These are phyloP conservation scores for Platalea minor DNA, from an alignment of 2,797 vertebrate species.

Conservation along the genomic window DNA sequence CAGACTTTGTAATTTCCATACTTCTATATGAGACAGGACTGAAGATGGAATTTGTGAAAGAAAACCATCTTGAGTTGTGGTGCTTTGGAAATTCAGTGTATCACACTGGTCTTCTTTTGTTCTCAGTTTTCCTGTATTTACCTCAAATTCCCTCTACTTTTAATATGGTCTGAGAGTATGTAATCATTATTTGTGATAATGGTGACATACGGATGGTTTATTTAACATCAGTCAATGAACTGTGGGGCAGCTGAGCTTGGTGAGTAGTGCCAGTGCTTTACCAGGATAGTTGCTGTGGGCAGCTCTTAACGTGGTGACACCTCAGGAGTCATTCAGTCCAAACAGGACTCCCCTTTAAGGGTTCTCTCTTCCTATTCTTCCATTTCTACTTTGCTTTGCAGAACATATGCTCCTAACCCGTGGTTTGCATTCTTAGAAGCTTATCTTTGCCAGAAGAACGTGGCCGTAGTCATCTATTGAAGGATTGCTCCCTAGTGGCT, in stretches of 20 bases:
- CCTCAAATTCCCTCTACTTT: neutral
- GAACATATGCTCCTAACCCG: neutral
- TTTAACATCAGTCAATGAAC: neutral
- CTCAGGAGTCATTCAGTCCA: neutral
- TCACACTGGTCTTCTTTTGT: neutral
- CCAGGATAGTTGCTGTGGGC: neutral
- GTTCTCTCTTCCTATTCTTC: neutral
- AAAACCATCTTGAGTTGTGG: neutral
- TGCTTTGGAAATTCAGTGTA: neutral
- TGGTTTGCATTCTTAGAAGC: neutral
- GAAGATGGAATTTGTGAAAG: neutral
- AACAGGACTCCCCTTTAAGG: neutral
- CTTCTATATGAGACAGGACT: neutral
- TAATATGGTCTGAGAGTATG: neutral
- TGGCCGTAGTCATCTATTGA: neutral
- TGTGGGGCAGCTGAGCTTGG: neutral
- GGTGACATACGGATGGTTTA: neutral
- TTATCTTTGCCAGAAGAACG: neutral
- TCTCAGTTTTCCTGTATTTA: neutral
- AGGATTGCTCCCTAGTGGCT: slow-evolving; percentile 26
- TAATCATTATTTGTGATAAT: neutral
- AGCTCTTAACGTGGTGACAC: neutral
- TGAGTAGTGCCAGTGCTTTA: neutral
- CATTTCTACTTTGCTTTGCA: neutral
- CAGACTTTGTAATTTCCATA: neutral